These are phyloP conservation scores for Drosophila antonietae DNA, from an alignment of 2,888 invertebrate species.

Conservation along the genomic window DNA sequence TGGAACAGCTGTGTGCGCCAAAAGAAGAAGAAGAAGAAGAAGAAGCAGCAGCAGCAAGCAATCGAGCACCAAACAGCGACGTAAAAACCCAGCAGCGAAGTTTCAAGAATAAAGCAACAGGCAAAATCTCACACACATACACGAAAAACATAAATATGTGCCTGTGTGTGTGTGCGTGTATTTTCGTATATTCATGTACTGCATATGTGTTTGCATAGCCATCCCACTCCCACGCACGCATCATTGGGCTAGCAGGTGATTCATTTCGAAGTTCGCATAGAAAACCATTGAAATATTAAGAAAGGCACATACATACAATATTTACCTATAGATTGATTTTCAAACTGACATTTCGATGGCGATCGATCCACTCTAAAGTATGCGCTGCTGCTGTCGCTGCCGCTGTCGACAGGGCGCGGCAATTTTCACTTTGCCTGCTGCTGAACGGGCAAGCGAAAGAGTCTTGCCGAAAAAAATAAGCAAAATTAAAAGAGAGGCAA, in stretches of 20 bases:
- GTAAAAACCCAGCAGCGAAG: slow-evolving; percentile 62
- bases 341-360: slow-evolving; percentile 28
- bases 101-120: slow-evolving; percentile 63
- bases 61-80: slow-evolving; percentile 36
- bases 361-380: slow-evolving; percentile 13
- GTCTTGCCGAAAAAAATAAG: slow-evolving; percentile 57
- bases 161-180: neutral
- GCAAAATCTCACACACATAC: slow-evolving; percentile 29
- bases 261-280: slow-evolving; percentile 42
- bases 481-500: slow-evolving; percentile 7
- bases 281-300: slow-evolving; percentile 40
- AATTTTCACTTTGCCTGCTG: slow-evolving; percentile 70
- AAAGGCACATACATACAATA: neutral
- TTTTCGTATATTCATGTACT: slow-evolving; percentile 1
- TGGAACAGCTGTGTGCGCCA: slow-evolving; percentile 73
- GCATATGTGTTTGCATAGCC: slow-evolving; percentile 28
- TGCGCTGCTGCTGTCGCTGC: slow-evolving; percentile 16
- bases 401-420: slow-evolving; percentile 64
- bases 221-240: slow-evolving; percentile 55
- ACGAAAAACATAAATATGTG: slow-evolving; percentile 18
- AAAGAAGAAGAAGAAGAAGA: slow-evolving; percentile 30
- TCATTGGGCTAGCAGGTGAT: slow-evolving; percentile 49
- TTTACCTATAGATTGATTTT: slow-evolving; percentile 21
- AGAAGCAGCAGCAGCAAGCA: slow-evolving; percentile 20
- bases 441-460: slow-evolving; percentile 43